Base-by-base conservation (phyloP, 2,113 vertebrate species). In the Oryzias melastigma region DNA sequence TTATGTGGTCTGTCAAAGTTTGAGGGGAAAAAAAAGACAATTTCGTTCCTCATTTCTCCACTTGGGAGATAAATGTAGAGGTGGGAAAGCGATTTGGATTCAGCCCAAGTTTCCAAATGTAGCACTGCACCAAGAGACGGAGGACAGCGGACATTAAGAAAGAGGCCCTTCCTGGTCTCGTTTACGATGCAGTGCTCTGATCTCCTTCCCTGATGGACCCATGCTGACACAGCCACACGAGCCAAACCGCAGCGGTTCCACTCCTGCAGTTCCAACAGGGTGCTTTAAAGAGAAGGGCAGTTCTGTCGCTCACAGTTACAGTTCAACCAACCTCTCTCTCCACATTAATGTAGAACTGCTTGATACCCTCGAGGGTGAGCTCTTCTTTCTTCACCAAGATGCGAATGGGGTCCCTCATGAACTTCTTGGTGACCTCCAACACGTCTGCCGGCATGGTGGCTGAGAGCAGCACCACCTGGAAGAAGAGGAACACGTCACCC, bases 331-430 rank as follows among this genome's bases (percentile, higher is more conserved):
- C 97, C 97, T 99, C 97, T 91, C 95, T 90, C 66, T 99, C 97
- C 63, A 99, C 96, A 64, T 98, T 98, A 58, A 99, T 98, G 89
- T 99, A 99, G 91, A 99, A 99, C 15, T 98, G 97, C 88, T 99
- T 99, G 87, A 99, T 99, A 88, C 97, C 96, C 94, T 99, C 97
- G 18, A 99, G 93, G 73, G 97, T 98, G 75, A 99, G 93, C 83
- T 99, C 97, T 81, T 98, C 97, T 66, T 99, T 99, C 80, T 99
- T 99, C 82, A 99, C 97, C 81, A 99, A 68, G 82, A 99, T 98
- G 75, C 95, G 94, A 85, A 98, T 92, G 17, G 97, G 97, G 55
- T 99, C 96, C 66, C 96, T 91, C 97, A 99, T 99, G 73, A 99
- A 99, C 78, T 99, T 99, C 86, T 97, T 99, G 71, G 97, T 98